Evolutionary conservation across 2,797 vertebrate species (phyloP), one percentile per base, ranked within the genome.

Genomic region (Carapus acus): DNA sequence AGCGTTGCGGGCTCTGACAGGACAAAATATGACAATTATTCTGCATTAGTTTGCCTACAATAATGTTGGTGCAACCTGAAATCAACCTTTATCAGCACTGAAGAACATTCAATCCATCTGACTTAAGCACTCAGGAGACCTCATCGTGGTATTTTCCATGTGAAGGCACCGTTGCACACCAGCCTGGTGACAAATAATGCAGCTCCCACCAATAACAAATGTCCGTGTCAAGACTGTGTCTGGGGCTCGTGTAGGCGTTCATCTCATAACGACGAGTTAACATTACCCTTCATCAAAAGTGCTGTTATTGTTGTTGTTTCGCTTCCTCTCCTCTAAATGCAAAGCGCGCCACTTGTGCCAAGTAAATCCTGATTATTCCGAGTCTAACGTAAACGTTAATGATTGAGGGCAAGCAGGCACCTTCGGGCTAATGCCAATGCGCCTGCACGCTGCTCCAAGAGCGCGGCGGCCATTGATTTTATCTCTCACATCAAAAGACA

Each of bases 401-500:
- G 83, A 88, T 87, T 67, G 84, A 78, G 82, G 83, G 79, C 80
- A 65, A 77, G 82, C 82, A 76, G 74, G 77, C 85, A 83, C 81
- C 87, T 85, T 82, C 65, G 13, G 80, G 82, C 92, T 91, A 92
- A 97, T 94, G 90, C 93, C 94, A 96, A 96, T 96, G 91, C 90
- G 88, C 89, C 69, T 49, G 74, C 89, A 83, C 90, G 86, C 91
- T 87, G 91, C 92, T 91, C 85, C 84, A 85, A 88, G 89, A 90
- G 88, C 88, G 90, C 85, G 86, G 63, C 85, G 91, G 91, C 91
- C 94, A 97, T 98, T 89, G 93, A 98, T 98, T 94, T 96, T 93
- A 94, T 97, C 93, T 93, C 94, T 91, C 93, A 94, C 93, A 94
- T 97, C 93, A 94, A 96, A 98, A 97, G 94, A 96, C 93, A 96